phyloP scores from a whole-genome alignment of 2,888 invertebrate genomes.

The Odontomyia ornata region DNA sequence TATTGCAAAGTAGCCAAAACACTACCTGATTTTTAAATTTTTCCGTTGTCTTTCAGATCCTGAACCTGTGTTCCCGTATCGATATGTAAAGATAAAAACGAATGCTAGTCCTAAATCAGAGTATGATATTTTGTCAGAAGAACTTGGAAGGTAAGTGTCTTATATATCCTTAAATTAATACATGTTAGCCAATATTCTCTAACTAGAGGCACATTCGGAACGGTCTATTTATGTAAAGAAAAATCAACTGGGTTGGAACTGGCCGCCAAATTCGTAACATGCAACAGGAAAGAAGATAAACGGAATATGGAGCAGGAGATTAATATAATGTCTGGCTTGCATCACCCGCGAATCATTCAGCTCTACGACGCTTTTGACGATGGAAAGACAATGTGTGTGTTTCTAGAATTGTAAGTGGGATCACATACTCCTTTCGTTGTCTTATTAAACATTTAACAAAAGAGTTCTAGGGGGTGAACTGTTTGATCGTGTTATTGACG shows the following conservation, averaged over 20 bases:
- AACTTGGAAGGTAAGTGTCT: slow-evolving; percentile 77
- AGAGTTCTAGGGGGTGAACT: slow-evolving; percentile 95
- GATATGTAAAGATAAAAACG: slow-evolving; percentile 81
- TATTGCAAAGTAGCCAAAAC: too few relatives aligned
- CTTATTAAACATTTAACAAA: slow-evolving; percentile 57
- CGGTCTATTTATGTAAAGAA: slow-evolving; percentile 87
- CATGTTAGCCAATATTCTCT: background rate
- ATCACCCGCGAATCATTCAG: slow-evolving; percentile 93
- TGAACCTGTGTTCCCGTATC: slow-evolving; percentile 83
- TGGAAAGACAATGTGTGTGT: slow-evolving; percentile 87
- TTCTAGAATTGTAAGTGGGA: slow-evolving; percentile 84
- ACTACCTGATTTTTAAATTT: too few relatives aligned
- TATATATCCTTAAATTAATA: background rate
- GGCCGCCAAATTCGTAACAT: slow-evolving; percentile 88
- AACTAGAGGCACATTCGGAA: slow-evolving; percentile 90
- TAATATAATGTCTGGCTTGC: slow-evolving; percentile 88
- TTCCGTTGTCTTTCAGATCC: slow-evolving; percentile 70
- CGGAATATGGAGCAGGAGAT: slow-evolving; percentile 90
- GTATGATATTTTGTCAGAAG: slow-evolving; percentile 83
- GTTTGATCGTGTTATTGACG: slow-evolving; percentile 95
- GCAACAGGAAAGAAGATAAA: slow-evolving; percentile 80
- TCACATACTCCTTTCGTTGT: background rate
- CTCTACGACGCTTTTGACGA: slow-evolving; percentile 93
- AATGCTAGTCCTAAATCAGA: slow-evolving; percentile 81
- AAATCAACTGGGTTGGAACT: slow-evolving; percentile 77